Evolutionary conservation across 1,140 invertebrate genomes (phyloP), one percentile per base, ranked within the genome.

Genomic region (Drosophila nigrodunni): DNA sequence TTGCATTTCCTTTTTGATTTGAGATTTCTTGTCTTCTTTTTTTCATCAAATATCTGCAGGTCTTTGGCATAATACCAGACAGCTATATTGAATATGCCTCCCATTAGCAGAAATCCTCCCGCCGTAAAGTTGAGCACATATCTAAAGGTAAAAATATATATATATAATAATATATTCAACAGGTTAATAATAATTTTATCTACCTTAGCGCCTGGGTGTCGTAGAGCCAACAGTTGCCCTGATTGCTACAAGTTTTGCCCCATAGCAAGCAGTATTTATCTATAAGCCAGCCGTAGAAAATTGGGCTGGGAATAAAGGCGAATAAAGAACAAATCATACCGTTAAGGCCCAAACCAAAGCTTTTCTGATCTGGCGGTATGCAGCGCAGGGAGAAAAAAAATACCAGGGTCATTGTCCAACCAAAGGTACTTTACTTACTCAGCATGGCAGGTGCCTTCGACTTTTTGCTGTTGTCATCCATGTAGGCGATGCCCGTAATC

Each of bases 221-320:
- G 66, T 96, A 96, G 0, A 96, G 91, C 95, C 95, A 96, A 90
- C 95, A 96, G 81, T 96, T 96, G 43, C 95, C 95, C 52, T 94
- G 95, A 47, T 94, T 94, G 8, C 94, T 92, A 76, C 95, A 96
- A 7, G 95, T 96, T 86, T 95, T 95, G 8, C 95, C 95, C 96
- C 95, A 96, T 21, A 96, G 94, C 21, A 96, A 75, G 79, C 96
- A 96, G 3, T 95, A 94, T 43, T 92, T 93, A 95, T 96, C 96
- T 77, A 96, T 93, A 41, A 96, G 94, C 77, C 94, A 94, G 64
- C 95, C 96, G 80, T 95, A 96, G 13, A 96, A 92, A 64, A 96
- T 96, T 10, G 95, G 96, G 52, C 95, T 95, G 0, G 95, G 95
- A 74, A 96, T 95, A 67, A 96, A 95, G 7, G 94, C 94, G 21